Evolutionary conservation across 2,797 vertebrate species (phyloP), one percentile per base, ranked within the genome.

Genomic region (Protonibea diacanthus): DNA sequence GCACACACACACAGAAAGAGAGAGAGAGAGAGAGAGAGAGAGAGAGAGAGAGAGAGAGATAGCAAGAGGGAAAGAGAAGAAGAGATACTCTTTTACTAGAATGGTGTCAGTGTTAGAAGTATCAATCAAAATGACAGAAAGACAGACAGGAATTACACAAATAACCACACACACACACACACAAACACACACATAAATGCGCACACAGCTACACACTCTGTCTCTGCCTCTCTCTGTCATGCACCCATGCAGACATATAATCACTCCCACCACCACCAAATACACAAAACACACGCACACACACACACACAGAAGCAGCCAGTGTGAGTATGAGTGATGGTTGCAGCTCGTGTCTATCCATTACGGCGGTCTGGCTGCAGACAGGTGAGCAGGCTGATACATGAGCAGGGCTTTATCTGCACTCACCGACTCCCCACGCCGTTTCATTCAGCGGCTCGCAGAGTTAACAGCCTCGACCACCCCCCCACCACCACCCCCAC

Each of bases 301-400:
- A 47, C 60, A 59, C 73, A 80, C 68, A 71, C 58, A 44, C 12
- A n/a, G 52, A 70, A 63, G 56, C 78, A 79, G 78, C 60, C 53
- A 7, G 86, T 80, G 90, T 91, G 91, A 92, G 89, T 82, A 87
- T 94, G 93, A 92, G 83, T 94, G 91, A 94, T 94, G 90, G 88
- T 61, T 49, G 79, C 75, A 60, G 86, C 81, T 81, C 13, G 66
- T 81, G 88, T 92, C 92, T 47, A 93, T 93, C 92, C 91, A 93
- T 93, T 93, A 93, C 83, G 7, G 70, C 71, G 76, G 78, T 85
- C 78, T 71, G 76, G 86, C 86, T 87, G 88, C 84, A 90, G 92
- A 93, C 91, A 93, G 92, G 88, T 92, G 89, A 92, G 89, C 89
- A 92, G 89, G 88, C 92, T 93, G 92, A 93, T 93, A 92, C 92